Evolutionary conservation across 1,140 invertebrate genomes (phyloP), one percentile per base, ranked within the genome.

Genomic region (Ganaspis sp.): DNA sequence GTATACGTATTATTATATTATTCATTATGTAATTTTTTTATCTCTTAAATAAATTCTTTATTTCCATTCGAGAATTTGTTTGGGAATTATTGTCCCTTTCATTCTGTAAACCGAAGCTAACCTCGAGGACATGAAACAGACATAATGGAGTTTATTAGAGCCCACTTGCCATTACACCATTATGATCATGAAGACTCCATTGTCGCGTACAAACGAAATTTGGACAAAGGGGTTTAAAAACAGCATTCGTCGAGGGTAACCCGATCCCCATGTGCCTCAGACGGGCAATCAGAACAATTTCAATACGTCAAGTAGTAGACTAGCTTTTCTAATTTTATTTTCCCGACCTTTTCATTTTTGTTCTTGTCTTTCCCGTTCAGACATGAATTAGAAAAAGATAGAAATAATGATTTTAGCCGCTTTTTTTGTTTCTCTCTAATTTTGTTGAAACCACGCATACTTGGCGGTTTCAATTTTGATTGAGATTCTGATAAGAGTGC

Each of bases 101-200:
- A 23, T 58, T 54, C n/a, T 29, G 40, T 54, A 38, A 75, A 78
- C 81, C 74, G 75, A 71, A 71, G 79, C 82, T 70, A 71, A 80
- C 73, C 77, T 70, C 45, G 73, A 81, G 78, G 70, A 78, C 42
- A 79, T 76, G 15, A 58, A 53, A 64, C 79, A 74, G 73, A 77
- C 70, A 84, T 84, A 82, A 85, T 83, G 75, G 82, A 80, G 78
- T 83, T 83, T 82, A 83, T 85, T 83, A 81, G 80, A 85, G 58
- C 80, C 82, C 80, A 84, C 80, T 82, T 83, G 81, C 78, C 81
- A 83, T 83, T 83, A 82, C 78, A 78, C 78, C 80, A 82, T 83
- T 83, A 82, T 83, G 78, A 79, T 74, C 81, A 72, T 49, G 58
- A 74, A 45, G 73, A 69, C 69, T 9, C 72, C 69, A 81, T 83